Evolutionary conservation across 2,797 vertebrate species (phyloP).

Genomic region (Sylvia borin): DNA sequence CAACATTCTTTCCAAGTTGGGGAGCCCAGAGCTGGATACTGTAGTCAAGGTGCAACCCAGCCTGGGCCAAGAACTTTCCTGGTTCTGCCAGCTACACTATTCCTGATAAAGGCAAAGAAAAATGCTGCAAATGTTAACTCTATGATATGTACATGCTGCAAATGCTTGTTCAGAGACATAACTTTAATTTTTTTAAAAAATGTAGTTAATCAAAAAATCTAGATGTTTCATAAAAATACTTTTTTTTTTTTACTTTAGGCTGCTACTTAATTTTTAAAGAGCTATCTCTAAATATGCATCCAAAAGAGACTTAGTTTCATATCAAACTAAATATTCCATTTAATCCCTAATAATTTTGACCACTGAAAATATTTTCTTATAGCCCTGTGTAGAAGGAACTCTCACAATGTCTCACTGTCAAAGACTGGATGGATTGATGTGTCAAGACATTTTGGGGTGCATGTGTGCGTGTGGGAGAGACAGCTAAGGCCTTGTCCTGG

Average conservation of each 20-base stretch:
- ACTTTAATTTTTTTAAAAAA: neutral
- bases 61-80: neutral
- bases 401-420: neutral
- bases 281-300: neutral
- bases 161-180: neutral
- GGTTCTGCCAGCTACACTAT: neutral
- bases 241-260: neutral
- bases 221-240: accelerated
- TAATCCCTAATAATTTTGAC: neutral
- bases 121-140: neutral
- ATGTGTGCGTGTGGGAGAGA: accelerated
- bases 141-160: neutral
- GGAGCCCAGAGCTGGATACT: neutral
- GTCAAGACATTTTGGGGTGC: neutral
- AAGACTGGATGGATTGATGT: neutral
- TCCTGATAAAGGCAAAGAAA: neutral
- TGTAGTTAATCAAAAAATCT: neutral
- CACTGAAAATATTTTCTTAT: neutral
- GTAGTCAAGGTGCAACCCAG: accelerated
- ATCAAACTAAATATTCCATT: neutral
- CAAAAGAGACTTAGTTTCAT: neutral
- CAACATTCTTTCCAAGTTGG: neutral
- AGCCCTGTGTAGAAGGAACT: neutral
- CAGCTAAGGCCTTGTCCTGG: neutral
- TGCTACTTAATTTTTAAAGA: neutral